Evolutionary conservation across 2,113 vertebrate species (phyloP).

Genomic region (Leucoraja erinaceus): DNA sequence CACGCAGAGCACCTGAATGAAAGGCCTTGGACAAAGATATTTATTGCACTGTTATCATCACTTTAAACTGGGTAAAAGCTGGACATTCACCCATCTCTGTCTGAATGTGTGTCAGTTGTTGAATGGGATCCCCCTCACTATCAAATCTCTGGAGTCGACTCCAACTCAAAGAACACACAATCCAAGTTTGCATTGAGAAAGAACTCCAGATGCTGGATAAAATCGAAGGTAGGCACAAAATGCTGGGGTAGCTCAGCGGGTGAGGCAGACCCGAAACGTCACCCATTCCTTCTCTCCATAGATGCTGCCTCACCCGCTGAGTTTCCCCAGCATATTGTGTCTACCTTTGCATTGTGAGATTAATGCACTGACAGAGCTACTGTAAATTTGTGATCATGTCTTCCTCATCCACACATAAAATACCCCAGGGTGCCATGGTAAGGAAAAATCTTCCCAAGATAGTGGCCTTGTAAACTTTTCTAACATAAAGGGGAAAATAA

Average conservation of each 20-base stretch:
- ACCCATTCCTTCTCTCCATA: too few species aligned
- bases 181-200: background rate
- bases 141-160: background rate
- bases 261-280: too few species aligned
- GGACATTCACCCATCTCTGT: background rate
- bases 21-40: too few species aligned
- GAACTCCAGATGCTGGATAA: too few species aligned
- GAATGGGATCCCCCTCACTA: background rate
- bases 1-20: background rate
- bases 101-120: background rate
- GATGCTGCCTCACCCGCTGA: too few species aligned
- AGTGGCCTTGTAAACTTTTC: too few species aligned
- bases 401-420: too few species aligned
- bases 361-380: background rate
- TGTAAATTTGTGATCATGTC: background rate
- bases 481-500: too few species aligned
- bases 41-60: background rate
- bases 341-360: background rate
- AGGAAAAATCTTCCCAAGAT: background rate
- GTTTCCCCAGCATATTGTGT: too few species aligned
- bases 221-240: too few species aligned
- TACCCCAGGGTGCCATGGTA: background rate
- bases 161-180: background rate
- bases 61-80: background rate
- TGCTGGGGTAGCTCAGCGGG: too few species aligned